A percentile compares a stretch with the other conserved stretches of the same genome.
Conservation (phyloP, 1,140 invertebrate genomes). For the Rhizoglyphus robini region DNA sequence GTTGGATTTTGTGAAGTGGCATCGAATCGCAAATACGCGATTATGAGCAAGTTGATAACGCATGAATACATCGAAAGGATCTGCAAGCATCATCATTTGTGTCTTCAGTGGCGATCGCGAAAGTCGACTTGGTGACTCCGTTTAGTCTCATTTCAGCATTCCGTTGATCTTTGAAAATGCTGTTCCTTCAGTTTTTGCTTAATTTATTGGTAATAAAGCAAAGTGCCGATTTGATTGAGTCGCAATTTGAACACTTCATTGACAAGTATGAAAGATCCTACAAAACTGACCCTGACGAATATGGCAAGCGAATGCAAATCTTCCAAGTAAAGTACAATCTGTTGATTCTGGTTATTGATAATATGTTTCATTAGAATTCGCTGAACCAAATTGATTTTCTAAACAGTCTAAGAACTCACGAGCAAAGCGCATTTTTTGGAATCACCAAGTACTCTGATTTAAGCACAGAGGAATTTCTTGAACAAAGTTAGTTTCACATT, state of each 20-base stretch:
- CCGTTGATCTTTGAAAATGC: neutral
- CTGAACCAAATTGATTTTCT: conserved; percentile 45
- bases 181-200: conserved; percentile 1
- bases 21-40: no score
- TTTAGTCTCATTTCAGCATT: no score
- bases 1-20: no score
- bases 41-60: no score
- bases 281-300: conserved; percentile 41
- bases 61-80: neutral
- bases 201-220: neutral
- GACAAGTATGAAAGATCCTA: conserved; percentile 53
- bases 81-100: neutral
- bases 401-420: conserved; percentile 42
- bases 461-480: conserved; percentile 51
- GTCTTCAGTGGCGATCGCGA: neutral
- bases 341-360: neutral
- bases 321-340: conserved; percentile 45
- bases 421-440: conserved; percentile 50
- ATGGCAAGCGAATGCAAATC: conserved; percentile 42
- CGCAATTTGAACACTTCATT: conserved; percentile 46
- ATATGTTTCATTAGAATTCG: conserved; percentile 39
- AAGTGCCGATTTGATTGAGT: conserved; percentile 20
- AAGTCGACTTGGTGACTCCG: no score
- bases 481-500: conserved; percentile 23
- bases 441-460: conserved; percentile 59